Conservation (phyloP, 2,113 vertebrate genomes). For the Podocnemis expansa region DNA sequence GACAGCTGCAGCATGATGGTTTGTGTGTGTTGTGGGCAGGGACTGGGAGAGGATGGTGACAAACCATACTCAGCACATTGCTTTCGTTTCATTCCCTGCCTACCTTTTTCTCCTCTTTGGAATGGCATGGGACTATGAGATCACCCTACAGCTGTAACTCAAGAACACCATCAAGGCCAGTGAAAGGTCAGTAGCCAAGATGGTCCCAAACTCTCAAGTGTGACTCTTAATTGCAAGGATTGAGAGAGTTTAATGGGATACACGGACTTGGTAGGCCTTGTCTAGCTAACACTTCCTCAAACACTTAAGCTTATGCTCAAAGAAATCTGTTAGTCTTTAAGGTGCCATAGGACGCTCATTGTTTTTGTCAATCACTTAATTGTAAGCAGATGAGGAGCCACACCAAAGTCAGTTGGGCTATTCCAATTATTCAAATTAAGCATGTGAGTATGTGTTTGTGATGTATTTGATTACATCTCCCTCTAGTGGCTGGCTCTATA, state of each 20-base stretch:
- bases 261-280: neutral
- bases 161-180: neutral
- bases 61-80: fast-evolving
- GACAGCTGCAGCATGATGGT: neutral
- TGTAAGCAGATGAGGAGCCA: neutral
- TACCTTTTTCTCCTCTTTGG: fast-evolving
- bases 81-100: fast-evolving
- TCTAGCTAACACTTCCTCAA: neutral
- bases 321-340: too few species aligned
- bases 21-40: neutral
- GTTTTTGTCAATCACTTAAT: neutral
- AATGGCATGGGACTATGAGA: fast-evolving
- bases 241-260: neutral
- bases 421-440: neutral
- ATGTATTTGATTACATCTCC: neutral
- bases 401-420: neutral
- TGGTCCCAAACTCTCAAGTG: neutral
- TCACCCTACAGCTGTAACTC: neutral
- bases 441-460: neutral
- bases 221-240: neutral
- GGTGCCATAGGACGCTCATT: too few species aligned
- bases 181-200: neutral
- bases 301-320: too few species aligned
- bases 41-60: neutral
- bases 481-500: neutral